Evolutionary conservation across 2,113 vertebrate genomes (phyloP), one percentile per base, ranked within the genome.

Genomic region (Puma concolor): DNA sequence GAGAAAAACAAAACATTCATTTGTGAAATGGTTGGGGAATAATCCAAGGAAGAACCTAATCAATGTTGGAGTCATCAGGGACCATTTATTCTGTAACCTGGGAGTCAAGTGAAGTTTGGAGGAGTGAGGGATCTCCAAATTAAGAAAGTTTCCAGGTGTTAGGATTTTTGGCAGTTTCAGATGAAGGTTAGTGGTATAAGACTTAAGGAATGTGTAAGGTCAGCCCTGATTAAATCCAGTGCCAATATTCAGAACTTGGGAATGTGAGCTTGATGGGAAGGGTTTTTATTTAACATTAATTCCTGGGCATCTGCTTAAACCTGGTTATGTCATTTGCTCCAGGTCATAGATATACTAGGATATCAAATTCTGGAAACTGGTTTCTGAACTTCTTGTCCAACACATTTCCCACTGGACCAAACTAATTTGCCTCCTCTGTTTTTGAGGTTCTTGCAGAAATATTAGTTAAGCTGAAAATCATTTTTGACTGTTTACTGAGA

Each of bases 391-490:
- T 95, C 25, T 92, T 74, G 27, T 80, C 31, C 17, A 72, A 7
- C 57, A 3, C 54, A 69, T 93, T 94, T 81, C 17, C 36, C 41
- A 52, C 4, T 29, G 31, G 69, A 52, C 29, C 41, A 63, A 83
- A 50, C 27, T 88, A 29, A 48, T 31, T 88, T 89, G 10, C 10
- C 36, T 89, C 11, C 85, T 85, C 38, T 50, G 5, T 97, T 4
- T 85, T 95, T 92, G 79, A 88, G 79, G 79, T 90, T 81, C 12
- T 92, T 92, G 13, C 33, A 97, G 72, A 96, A 96, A 82, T 48
- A 83, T 38, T 14, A 54, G 81, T 29, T 71, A 76, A 81, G 52
- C 21, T 90, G 67, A 74, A 88, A 77, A 44, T 90, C 71, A 54
- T 31, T 93, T 81, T 77, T 41, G 11, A 84, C 12, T 29, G 3